These are phyloP conservation scores for Promerops cafer DNA, from an alignment of 2,113 vertebrate species.

Conservation along the genomic window DNA sequence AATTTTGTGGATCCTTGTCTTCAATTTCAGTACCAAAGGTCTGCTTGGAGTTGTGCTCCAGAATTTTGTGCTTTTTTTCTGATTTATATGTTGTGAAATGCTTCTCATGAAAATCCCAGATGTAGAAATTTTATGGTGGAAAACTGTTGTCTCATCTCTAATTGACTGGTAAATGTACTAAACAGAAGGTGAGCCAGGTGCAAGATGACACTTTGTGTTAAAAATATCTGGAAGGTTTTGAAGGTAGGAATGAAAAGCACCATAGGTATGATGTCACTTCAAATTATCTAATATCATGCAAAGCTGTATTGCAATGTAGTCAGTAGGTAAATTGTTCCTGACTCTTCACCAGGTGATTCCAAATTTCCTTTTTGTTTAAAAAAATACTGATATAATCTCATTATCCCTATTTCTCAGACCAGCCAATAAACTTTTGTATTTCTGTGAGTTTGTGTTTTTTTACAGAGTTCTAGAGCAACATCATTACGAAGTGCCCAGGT, in stretches of 20 bases:
- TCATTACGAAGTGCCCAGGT: not conserved
- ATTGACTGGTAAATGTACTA: not conserved
- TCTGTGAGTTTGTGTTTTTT: not conserved
- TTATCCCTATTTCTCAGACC: not conserved
- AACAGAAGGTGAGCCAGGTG: not conserved
- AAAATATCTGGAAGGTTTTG: not conserved
- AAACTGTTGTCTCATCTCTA: not conserved
- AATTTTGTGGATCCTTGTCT: not conserved
- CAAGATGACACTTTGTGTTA: not conserved
- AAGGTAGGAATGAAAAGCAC: not conserved
- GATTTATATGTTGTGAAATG: not conserved
- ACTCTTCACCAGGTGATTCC: not conserved
- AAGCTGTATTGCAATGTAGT: not conserved
- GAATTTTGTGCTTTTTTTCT: not conserved
- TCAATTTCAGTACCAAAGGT: not conserved
- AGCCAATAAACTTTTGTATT: not conserved
- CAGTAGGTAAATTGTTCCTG: not conserved
- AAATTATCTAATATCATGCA: not conserved
- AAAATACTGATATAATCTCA: not conserved
- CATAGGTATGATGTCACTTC: not conserved
- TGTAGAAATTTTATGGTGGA: not conserved
- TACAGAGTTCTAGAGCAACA: not conserved
- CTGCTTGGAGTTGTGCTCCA: not conserved
- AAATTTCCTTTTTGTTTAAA: not conserved
- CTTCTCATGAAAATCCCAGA: not conserved